Evolutionary conservation across 2,888 invertebrate genomes (phyloP), one percentile per base, ranked within the genome.

Genomic region (Eucera pruinosa): DNA sequence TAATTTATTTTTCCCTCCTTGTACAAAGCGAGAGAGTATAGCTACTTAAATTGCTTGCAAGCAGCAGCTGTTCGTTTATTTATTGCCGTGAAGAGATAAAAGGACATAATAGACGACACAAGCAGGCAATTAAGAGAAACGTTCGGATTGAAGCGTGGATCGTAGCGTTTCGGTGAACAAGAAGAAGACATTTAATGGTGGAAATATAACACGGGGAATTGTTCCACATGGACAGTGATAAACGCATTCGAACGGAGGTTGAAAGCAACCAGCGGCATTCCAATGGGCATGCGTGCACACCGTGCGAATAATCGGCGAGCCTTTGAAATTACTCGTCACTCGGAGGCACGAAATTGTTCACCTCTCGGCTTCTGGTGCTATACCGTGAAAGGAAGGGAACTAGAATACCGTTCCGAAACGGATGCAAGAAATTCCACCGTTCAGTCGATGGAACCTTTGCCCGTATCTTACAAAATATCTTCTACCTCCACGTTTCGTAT

Each of bases 321-420:
- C 66, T 80, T 73, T 60, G 60, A 72, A 72, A 72, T 72, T 68
- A 55, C 55, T 65, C 60, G 48, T 20, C 45, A 50, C 77, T 43
- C n/a, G 57, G 13, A 54, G 47, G 47, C 47, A 66, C 62, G 54
- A 68, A 79, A 78, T 65, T 60, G 33, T 57, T 65, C 54, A 23
- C 27, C 23, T 58, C 33, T 33, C 43, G 41, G 41, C 27, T 47
- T 15, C 11, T 9, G 57, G 33, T 36, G 13, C 20, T 23, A 25
- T n/a, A 45, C 20, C 25, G 71, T 48, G 64, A 65, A 73, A 73
- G 74, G 64, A 58, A 64, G 74, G 36, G 7, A 55, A 18, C 50
- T 52, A 20, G 65, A 43, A 64, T 58, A 55, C 43, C 36, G 43
- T 48, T 61, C 48, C 55, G 33, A 62, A 41, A 70, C 61, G 7